Percentiles rank a stretch among this genome's conserved stretches.
These are phyloP conservation scores for Pelagia noctiluca DNA, from an alignment of 30 jellyfish, hydroid and myxozoan genomes.

Conservation along the genomic window DNA sequence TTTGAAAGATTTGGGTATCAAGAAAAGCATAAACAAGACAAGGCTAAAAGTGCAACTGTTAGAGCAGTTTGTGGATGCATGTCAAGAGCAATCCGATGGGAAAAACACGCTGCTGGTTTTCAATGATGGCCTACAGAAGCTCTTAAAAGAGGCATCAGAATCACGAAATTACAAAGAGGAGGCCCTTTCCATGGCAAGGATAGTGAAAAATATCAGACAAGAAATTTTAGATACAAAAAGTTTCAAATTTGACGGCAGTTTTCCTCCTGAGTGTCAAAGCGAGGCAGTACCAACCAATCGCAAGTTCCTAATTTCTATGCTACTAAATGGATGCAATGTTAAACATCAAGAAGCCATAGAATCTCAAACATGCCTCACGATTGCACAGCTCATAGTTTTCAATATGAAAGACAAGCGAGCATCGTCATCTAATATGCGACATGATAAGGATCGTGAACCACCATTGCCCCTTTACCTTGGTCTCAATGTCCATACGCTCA, in stretches of 20 bases:
- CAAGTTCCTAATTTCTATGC: neutral
- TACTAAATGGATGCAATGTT: neutral
- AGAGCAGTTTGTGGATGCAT: neutral
- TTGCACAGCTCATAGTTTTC: neutral
- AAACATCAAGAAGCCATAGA: neutral
- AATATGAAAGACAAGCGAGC: constrained; percentile 4
- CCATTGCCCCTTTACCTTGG: constrained; percentile 3
- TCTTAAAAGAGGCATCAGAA: neutral
- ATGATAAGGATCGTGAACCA: neutral
- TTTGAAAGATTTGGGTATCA: neutral
- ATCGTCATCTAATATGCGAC: neutral
- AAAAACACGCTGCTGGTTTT: neutral
- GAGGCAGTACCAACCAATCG: neutral
- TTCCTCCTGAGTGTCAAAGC: neutral
- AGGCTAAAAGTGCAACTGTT: neutral
- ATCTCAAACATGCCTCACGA: neutral
- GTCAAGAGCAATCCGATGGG: neutral
- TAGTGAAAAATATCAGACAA: neutral
- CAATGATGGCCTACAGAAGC: neutral
- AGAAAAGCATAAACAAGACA: neutral
- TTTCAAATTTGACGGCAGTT: neutral
- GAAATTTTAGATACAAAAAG: neutral
- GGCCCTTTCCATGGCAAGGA: neutral
- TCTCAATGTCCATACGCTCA: neutral
- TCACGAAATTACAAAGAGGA: neutral